Evolutionary conservation across 2,797 vertebrate genomes (phyloP), one percentile per base, ranked within the genome.

Genomic region (Silurus aristotelis): DNA sequence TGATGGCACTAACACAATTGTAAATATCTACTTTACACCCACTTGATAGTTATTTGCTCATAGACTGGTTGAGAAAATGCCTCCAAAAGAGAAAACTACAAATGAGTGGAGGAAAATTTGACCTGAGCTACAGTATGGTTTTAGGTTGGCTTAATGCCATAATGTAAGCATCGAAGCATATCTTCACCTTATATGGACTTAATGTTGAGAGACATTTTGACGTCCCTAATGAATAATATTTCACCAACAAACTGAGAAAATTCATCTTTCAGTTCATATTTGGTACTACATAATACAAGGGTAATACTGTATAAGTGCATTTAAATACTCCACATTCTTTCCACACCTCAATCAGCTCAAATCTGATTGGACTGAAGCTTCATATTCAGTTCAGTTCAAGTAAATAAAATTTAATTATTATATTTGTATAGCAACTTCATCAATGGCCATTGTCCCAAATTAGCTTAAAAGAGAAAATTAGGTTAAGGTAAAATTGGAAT

Each of bases 111-210:
- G n/a, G 46, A n/a, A 64, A 48, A 25, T 64, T 9, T 25, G 8
- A 12, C 25, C 78, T 80, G 78, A 25, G 78, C 3, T 43, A 12
- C 27, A 27, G 48, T 52, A 52, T 52, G 48, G 48, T 43, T 64
- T 64, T n/a, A 27, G 78, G 7, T 66, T 80, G 61, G 63, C 79
- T 6, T 67, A 10, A 67, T 19, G 25, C 63, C 46, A 67, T 1
- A 27, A 55, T 31, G 10, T 31, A 80, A 48, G 60, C 14, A 80
- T 12, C 7, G 2, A 17, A 19, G 61, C 15, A 55, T 22, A 55
- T 19, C 63, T 31, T 80, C 9, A 80, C 79, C 79, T 48, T 67
- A 67, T 55, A 80, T 67, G 79, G 79, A 55, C 79, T 67, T 25
- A 55, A 55, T 20, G 9, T 43, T 31, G 43, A 46, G 58, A n/a